Evolutionary conservation across 2,113 vertebrate species (phyloP), one percentile per base, ranked within the genome.

Genomic region (Holacanthus passer): DNA sequence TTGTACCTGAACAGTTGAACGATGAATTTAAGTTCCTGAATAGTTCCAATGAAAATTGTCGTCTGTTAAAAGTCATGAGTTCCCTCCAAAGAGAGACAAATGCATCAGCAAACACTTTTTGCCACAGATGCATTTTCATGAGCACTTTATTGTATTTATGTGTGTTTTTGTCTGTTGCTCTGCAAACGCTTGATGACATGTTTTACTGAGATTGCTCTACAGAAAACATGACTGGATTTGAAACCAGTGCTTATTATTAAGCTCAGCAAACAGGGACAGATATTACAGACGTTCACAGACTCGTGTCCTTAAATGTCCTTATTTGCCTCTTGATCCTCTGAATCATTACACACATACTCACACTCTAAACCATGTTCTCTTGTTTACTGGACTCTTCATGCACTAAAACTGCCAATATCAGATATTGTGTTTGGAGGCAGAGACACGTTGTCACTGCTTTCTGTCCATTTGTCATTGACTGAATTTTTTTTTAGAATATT

Each of bases 301-400:
- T 77, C 16, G 27, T 55, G 79, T 87, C 87, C 77, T 87, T 52
- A 64, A 39, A 76, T 9, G 83, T 84, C 75, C 73, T 74, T 5
- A 11, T 59, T 48, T 52, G 14, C 20, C 39, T 3, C 45, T 48
- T 29, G 35, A 50, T n/a, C 45, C 74, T 56, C 45, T 82, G 48
- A 63, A 62, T 79, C 70, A 64, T 67, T 9, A 19, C 50, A 29
- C 68, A 60, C 59, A 50, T 6, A 35, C 78, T 43, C 78, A 71
- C 37, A 19, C 58, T 69, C 14, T 7, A 8, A 50, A 69, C 12
- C 47, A 14, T 47, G 12, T 55, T 27, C 29, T 65, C 39, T 55
- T 16, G 12, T 75, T 79, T 24, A 79, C 35, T 67, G 14, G 32
- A 69, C 56, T 73, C 11, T 52, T 71, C 29, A 47, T 20, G 9